Conservation (phyloP, 1,140 invertebrate genomes). For the Bombyx mori region ASM3026992v2 NC_085110.1:5807001-5807500, state of each 20-base stretch:
- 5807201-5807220: slow-evolving; percentile 87
- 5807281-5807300: slow-evolving; percentile 87
- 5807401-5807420: slow-evolving; percentile 91
- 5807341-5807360: slow-evolving; percentile 92
- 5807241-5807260: slow-evolving; percentile 83
- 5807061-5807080: slow-evolving; percentile 95
- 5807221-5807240: slow-evolving; percentile 82
- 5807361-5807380: slow-evolving; percentile 89
- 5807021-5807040: slow-evolving; percentile 90
- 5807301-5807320: slow-evolving; percentile 91
- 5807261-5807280: slow-evolving; percentile 86
- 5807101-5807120: slow-evolving; percentile 94
- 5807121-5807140: slow-evolving; percentile 79
- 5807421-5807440: slow-evolving; percentile 94
- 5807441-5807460: slow-evolving; percentile 93
- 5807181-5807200: slow-evolving; percentile 77
- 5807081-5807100: slow-evolving; percentile 93
- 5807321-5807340: slow-evolving; percentile 96
- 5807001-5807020: slow-evolving; percentile 90
- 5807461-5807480: slow-evolving; percentile 93
- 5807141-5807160: slow-evolving; percentile 79
- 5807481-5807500: slow-evolving; percentile 97
- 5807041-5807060: slow-evolving; percentile 97
- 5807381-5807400: slow-evolving; percentile 95
- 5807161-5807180: slow-evolving; percentile 90